Conservation (phyloP, 2,113 vertebrate species). For the Enhydra lutris region DNA sequence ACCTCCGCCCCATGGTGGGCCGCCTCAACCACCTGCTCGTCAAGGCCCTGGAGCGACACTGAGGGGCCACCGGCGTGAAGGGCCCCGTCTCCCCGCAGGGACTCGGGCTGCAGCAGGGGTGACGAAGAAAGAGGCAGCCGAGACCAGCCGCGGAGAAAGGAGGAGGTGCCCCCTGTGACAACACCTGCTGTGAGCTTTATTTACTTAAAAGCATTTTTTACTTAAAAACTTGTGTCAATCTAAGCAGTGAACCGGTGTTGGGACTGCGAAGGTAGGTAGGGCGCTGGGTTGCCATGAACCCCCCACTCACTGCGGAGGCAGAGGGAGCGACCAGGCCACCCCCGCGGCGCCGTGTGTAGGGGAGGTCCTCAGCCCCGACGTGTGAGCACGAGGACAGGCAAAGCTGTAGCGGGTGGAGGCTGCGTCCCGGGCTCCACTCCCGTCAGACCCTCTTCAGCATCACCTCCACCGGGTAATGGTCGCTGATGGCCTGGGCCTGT, state of each 20-base stretch:
- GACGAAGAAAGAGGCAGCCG: neutral
- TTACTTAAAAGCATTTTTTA: slow-evolving; percentile 21
- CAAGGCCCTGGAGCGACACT: slow-evolving; percentile 91
- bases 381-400: fast-evolving
- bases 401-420: too few species aligned
- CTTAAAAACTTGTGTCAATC: slow-evolving; percentile 5
- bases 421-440: neutral
- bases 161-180: neutral
- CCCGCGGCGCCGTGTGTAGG: too few species aligned
- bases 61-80: slow-evolving; percentile 42
- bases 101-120: too few species aligned
- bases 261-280: too few species aligned
- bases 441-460: slow-evolving; percentile 56
- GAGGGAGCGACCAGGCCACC: too few species aligned
- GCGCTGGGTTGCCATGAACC: too few species aligned
- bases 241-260: neutral
- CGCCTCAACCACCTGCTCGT: slow-evolving; percentile 92
- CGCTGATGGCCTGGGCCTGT: slow-evolving; percentile 88
- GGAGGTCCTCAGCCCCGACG: fast-evolving
- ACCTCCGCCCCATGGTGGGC: slow-evolving; percentile 94
- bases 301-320: neutral
- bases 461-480: slow-evolving; percentile 91
- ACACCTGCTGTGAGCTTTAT: slow-evolving; percentile 32
- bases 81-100: neutral
- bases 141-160: neutral